phyloP scores from a whole-genome alignment of 1,140 invertebrate species.

The Drosophila rufa region DNA sequence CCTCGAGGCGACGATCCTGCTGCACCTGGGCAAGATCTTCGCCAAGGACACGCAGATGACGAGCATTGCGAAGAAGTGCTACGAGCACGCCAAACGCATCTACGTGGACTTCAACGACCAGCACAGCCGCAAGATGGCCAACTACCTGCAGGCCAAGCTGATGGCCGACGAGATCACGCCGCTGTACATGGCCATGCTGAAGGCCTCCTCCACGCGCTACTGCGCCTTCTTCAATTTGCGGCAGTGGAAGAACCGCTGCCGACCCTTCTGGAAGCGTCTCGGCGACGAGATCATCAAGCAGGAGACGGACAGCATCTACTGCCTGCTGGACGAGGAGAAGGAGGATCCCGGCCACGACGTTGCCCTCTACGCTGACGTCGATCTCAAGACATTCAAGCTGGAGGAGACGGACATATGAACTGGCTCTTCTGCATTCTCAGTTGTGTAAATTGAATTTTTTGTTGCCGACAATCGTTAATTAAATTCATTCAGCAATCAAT shows the following conservation, averaged over 20 bases:
- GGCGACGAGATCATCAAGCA: conserved; percentile 64
- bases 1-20: conserved; percentile 60
- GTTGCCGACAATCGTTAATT: conserved; percentile 1
- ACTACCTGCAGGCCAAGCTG: conserved; percentile 72
- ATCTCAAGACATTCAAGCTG: conserved; percentile 53
- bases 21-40: conserved; percentile 70
- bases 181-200: conserved; percentile 77
- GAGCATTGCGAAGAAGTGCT: conserved; percentile 66
- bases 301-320: conserved; percentile 65
- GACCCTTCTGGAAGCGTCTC: conserved; percentile 67
- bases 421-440: not conserved
- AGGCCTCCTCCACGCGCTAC: conserved; percentile 53
- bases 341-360: conserved; percentile 34
- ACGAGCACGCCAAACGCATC: conserved; percentile 70
- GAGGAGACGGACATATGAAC: conserved; percentile 44
- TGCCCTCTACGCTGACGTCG: conserved; percentile 14
- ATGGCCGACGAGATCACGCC: conserved; percentile 77
- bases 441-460: conserved; percentile 6
- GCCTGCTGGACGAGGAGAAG: conserved; percentile 68
- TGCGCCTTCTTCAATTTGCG: conserved; percentile 76
- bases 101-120: conserved; percentile 74
- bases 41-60: conserved; percentile 56
- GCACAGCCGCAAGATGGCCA: conserved; percentile 63
- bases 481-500: conserved; percentile 9
- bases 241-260: conserved; percentile 78